These are phyloP conservation scores for Catocala nupta DNA, from an alignment of 2,888 invertebrate species.

Conservation along the genomic window DNA sequence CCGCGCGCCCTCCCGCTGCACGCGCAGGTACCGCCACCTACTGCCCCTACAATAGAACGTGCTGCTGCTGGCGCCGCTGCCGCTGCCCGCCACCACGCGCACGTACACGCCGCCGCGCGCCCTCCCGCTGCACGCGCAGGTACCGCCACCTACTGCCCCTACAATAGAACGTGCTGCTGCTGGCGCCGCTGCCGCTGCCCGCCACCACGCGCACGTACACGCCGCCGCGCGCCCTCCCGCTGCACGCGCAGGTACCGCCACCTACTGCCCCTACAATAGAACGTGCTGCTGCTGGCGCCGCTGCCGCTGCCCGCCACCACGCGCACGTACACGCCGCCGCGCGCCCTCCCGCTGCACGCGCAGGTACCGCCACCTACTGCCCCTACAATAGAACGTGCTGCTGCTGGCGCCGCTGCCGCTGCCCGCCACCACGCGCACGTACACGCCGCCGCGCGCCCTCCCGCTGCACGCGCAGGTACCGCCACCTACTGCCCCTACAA, in stretches of 20 bases:
- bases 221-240: neutral
- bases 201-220: conserved; percentile 11
- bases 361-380: too few relatives aligned
- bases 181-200: neutral
- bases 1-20: conserved; percentile 10
- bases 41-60: too few relatives aligned
- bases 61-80: conserved; percentile 71
- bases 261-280: conserved; percentile 69
- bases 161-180: too few relatives aligned
- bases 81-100: conserved; percentile 92
- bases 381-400: conserved; percentile 88
- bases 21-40: neutral
- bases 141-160: conserved; percentile 1
- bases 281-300: conserved; percentile 91
- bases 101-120: conserved; percentile 86
- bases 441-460: conserved; percentile 73
- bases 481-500: conserved; percentile 1
- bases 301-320: conserved; percentile 93
- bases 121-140: neutral
- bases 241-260: neutral
- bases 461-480: neutral
- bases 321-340: conserved; percentile 87
- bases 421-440: conserved; percentile 91
- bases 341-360: conserved; percentile 2
- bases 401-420: conserved; percentile 92